Evolutionary conservation across 2,113 vertebrate species (phyloP).

Genomic region (Nycticryphes semicollaris): DNA sequence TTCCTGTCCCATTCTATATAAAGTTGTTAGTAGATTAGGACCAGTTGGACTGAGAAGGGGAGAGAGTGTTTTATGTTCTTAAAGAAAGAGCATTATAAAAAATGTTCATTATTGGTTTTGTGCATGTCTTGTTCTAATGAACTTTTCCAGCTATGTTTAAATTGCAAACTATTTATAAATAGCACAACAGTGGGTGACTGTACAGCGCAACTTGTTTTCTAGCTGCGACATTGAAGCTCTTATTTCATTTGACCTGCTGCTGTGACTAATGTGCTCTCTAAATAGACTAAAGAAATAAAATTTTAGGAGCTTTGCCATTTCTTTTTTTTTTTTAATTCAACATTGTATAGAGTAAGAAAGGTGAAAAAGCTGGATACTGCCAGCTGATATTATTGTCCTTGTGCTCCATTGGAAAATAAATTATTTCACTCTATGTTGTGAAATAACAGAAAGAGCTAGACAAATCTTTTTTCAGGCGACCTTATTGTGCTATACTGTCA

Average conservation of each 20-base stretch:
- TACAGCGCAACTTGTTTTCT: not conserved
- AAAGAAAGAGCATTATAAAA: not conserved
- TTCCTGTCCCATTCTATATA: not conserved
- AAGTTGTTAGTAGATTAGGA: not conserved
- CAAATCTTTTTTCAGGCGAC: not conserved
- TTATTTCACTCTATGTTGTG: not conserved
- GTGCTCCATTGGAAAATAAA: not conserved
- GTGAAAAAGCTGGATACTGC: not conserved
- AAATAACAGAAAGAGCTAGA: not conserved
- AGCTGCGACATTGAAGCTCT: not conserved
- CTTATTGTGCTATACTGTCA: not conserved
- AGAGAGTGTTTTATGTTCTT: not conserved
- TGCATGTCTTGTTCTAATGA: not conserved
- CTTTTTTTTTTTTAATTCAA: not conserved
- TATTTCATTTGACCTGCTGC: not conserved
- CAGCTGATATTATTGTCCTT: not conserved
- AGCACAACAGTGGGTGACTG: not conserved
- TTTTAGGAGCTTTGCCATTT: not conserved
- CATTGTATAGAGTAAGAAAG: not conserved
- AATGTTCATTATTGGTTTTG: not conserved
- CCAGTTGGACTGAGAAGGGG: not conserved
- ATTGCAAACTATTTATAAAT: not conserved
- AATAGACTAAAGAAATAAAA: not conserved
- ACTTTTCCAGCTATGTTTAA: not conserved
- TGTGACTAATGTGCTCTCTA: not conserved